Evolutionary conservation across 2,888 invertebrate species (phyloP).

Genomic region (Dryadula phaetusa): DNA sequence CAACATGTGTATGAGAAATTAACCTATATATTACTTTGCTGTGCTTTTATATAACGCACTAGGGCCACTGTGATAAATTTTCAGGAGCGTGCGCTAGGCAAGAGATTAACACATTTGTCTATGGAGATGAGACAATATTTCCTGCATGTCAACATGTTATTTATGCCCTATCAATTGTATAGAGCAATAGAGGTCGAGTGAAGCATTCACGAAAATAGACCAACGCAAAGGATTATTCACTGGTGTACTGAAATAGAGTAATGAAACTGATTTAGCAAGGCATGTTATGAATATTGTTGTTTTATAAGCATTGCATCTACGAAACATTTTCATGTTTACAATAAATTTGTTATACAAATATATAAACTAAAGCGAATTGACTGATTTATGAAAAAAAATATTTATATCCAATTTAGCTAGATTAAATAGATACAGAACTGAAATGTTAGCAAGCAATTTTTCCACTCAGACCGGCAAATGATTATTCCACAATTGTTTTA

Average conservation of each 20-base stretch:
- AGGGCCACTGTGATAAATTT: constrained; percentile 18
- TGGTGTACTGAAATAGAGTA: constrained; percentile 25
- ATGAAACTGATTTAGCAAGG: constrained; percentile 16
- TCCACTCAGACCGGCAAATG: not conserved
- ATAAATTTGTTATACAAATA: not conserved
- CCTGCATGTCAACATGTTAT: constrained; percentile 19
- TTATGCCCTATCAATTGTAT: constrained; percentile 29
- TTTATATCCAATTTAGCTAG: too few relatives aligned
- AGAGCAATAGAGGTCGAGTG: constrained; percentile 25
- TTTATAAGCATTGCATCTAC: constrained; percentile 3
- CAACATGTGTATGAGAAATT: constrained; percentile 15
- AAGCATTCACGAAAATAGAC: constrained; percentile 31
- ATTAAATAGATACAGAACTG: too few relatives aligned
- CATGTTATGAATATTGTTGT: constrained; percentile 4
- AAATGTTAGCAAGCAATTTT: not conserved
- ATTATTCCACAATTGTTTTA: not conserved
- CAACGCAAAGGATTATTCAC: constrained; percentile 28
- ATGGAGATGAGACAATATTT: constrained; percentile 28
- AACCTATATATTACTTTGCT: not conserved
- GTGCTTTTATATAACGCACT: constrained; percentile 5
- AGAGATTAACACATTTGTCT: constrained; percentile 31
- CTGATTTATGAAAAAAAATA: not conserved
- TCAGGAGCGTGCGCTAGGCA: constrained; percentile 1
- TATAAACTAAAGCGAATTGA: not conserved
- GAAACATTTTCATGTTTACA: not conserved